Base-by-base conservation (phyloP, 2,888 invertebrate genomes). In the Argyra leucocephala region DNA sequence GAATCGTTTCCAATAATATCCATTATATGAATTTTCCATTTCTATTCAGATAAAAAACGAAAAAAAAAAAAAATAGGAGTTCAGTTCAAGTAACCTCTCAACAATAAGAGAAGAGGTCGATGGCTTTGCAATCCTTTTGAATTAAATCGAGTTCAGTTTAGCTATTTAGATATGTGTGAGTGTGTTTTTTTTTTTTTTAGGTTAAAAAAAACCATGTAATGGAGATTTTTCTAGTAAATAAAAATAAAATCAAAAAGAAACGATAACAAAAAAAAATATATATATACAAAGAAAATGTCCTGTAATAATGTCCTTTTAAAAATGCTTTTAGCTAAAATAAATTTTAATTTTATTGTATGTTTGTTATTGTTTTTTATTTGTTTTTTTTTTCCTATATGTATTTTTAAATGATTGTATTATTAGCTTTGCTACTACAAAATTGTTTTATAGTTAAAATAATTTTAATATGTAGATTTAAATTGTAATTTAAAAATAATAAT, bases 241-340 rank as follows among this genome's bases (percentile, higher is more conserved):
- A 48, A 18, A 48, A 18, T 1, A 48, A n/a, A 48, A 3, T 12
- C 12, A 48, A 48, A 48, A n/a, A n/a, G n/a, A n/a, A n/a, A n/a
- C n/a, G n/a, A n/a, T n/a, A 31, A 31, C 31, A 31, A 31, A n/a
- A n/a, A n/a, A n/a, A n/a, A n/a, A 48, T 48, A 48, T 6, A 18
- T 5, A 48, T 2, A 48, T 5, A 18, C 4, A 48, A n/a, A 48
- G 48, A 48, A 48, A 48, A 48, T 18, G 48, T 48, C 48, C 48
- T 18, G 48, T 48, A 48, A 48, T 48, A 48, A 48, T 48, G 48
- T 48, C 48, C 48, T 48, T 48, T 48, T 48, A 48, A 48, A 48
- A 48, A 48, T 48, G 48, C 48, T 48, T 48, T 48, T 48, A 48
- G 48, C 48, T 48, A 48, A 48, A 48, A 48, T 48, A 48, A 48